Base-by-base conservation (phyloP, 2,888 invertebrate genomes). In the Himalopsyche anomala region DNA sequence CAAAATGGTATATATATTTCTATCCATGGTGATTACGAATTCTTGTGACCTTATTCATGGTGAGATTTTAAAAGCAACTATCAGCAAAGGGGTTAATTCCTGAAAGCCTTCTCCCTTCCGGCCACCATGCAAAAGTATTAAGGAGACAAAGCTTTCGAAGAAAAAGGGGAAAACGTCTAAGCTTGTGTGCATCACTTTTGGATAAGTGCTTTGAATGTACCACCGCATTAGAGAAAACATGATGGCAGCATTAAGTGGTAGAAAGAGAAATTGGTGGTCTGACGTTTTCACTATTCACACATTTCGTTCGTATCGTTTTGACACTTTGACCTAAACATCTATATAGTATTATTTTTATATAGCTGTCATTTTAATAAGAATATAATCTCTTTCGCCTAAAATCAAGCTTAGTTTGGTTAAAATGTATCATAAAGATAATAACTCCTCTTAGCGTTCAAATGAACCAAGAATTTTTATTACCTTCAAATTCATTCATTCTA, bases 131-230 rank as follows among this genome's bases (percentile, higher is more conserved):
- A 80, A 28, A 45, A 81, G 28, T 81, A 81, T 51, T 81, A 42
- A 81, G 51, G 81, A 81, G 51, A 81, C 81, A 45, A 81, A 51
- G 81, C 45, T 45, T 51, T 28, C 28, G n/a, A 45, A 81, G 81
- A 81, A 81, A 81, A 81, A 81, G 28, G n/a, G 45, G 45, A 51
- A 81, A 45, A 51, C 45, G 81, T 51, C 45, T 51, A 81, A 45
- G 62, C 62, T 17, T 81, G 28, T 81, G 19, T 51, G n/a, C 42
- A 42, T 81, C 81, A 81, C 81, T 51, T 81, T 81, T 45, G 45
- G 81, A 45, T 45, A 51, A 81, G 81, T 81, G 51, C 51, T 81
- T 9, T 19, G 42, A 81, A 51, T 81, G 81, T 81, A 81, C 81
- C 45, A 28, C 62, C 62, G 62, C 62, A 62, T 80, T 80, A 80